A percentile compares a stretch with the other conserved stretches of the same genome.
Conservation (phyloP, 2,888 invertebrate species). For the Thereva unica region DNA sequence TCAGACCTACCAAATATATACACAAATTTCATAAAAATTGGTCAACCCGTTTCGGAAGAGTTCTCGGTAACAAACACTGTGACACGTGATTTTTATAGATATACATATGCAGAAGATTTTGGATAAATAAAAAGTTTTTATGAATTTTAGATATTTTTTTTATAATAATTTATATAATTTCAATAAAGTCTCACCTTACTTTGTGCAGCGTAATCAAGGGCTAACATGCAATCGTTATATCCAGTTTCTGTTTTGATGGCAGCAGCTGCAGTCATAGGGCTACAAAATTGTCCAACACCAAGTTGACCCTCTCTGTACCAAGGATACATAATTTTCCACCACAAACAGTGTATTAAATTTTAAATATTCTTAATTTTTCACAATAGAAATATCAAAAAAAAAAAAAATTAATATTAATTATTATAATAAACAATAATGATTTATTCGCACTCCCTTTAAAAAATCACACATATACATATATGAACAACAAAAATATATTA, state of each 20-base stretch:
- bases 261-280: constrained; percentile 60
- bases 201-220: constrained; percentile 68
- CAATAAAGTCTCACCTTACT: constrained; percentile 62
- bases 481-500: too few species aligned
- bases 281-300: constrained; percentile 62
- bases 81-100: too few species aligned
- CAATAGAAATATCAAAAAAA: constrained; percentile 2
- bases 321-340: constrained; percentile 61
- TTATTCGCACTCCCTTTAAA: neutral
- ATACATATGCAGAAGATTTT: too few species aligned
- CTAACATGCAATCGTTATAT: constrained; percentile 73
- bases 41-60: too few species aligned
- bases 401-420: constrained; percentile 1
- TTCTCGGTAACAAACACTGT: too few species aligned
- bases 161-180: neutral
- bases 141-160: neutral
- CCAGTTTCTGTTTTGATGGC: constrained; percentile 69
- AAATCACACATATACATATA: neutral
- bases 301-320: constrained; percentile 61
- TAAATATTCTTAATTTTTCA: constrained; percentile 11
- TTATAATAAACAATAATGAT: neutral
- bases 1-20: too few species aligned
- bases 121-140: neutral
- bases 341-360: constrained; percentile 6
- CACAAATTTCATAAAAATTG: too few species aligned